Evolutionary conservation across 2,113 vertebrate genomes (phyloP), one percentile per base, ranked within the genome.

Genomic region (Mugil cephalus): DNA sequence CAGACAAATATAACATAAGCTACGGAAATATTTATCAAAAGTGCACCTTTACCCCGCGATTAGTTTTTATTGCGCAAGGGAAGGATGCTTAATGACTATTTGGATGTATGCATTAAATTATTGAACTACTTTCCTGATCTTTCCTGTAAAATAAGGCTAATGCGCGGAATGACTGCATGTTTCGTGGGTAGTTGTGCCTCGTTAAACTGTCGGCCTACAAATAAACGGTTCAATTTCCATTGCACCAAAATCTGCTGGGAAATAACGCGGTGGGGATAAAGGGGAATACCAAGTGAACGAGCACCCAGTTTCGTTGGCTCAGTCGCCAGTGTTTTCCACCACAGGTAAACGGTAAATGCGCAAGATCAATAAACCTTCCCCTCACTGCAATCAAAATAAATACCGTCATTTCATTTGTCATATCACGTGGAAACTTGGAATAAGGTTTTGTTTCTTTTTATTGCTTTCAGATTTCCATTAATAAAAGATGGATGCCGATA

Each of bases 211-310:
- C 18, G 30, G 15, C 35, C 24, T 11, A n/a, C 30, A 46, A 19
- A 56, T 24, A n/a, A 62, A 64, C 45, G 4, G 66, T 64, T 79
- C 10, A 80, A 77, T 85, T 83, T 64, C 84, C 73, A 83, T 59
- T 48, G 7, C 68, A 56, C 14, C 50, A 18, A 38, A 36, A 38
- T 34, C 11, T 69, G 69, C 60, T 18, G 81, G 77, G 81, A 87
- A 90, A 82, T 73, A 54, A 87, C 83, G 63, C 69, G 15, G 74
- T 39, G 80, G 66, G 68, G 72, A 83, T 76, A 15, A 43, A 69
- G 88, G 87, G 88, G 50, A 89, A 88, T 66, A 77, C 90, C 88
- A 73, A 70, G 10, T 59, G 10, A 61, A n/a, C 48, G 36, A n/a
- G 4, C 42, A 62, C 8, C 7, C 8, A 67, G 47, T 88, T 88